Evolutionary conservation across 2,888 invertebrate genomes (phyloP).

Genomic region (Hesperia comma): DNA sequence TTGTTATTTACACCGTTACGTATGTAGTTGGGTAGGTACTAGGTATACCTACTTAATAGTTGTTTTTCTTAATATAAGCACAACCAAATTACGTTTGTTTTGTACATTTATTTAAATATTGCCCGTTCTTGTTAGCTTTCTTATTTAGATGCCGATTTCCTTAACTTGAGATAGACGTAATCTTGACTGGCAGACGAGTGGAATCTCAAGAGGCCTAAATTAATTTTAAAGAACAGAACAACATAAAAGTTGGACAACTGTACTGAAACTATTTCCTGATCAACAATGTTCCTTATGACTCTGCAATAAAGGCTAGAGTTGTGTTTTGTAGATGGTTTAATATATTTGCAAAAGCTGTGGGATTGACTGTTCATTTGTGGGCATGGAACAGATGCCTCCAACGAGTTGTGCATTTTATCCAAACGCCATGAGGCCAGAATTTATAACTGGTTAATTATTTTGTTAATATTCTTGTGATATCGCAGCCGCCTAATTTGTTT

Average conservation of each 20-base stretch:
- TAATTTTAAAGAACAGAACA: constrained; percentile 78
- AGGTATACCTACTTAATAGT: too few relatives aligned
- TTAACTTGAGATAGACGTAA: constrained; percentile 74
- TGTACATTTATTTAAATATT: constrained; percentile 15
- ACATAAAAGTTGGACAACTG: constrained; percentile 49
- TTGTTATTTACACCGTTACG: too few relatives aligned
- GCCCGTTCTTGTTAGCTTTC: constrained; percentile 41
- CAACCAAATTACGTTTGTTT: constrained; percentile 19
- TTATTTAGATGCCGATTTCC: constrained; percentile 64
- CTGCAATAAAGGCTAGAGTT: constrained; percentile 40
- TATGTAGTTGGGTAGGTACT: too few relatives aligned
- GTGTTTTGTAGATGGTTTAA: constrained; percentile 18
- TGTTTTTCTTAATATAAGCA: background rate
- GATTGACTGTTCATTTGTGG: constrained; percentile 60
- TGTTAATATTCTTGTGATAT: constrained; percentile 61
- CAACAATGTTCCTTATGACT: constrained; percentile 48
- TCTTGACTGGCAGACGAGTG: constrained; percentile 62
- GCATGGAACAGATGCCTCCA: constrained; percentile 76
- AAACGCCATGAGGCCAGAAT: constrained; percentile 63
- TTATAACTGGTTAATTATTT: constrained; percentile 71
- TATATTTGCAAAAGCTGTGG: constrained; percentile 47
- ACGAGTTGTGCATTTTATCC: constrained; percentile 65
- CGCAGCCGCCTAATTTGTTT: constrained; percentile 38
- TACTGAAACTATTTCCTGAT: constrained; percentile 25
- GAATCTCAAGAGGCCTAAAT: constrained; percentile 76